Base-by-base conservation (phyloP, 2,888 invertebrate genomes). In the Furcula furcula region DNA sequence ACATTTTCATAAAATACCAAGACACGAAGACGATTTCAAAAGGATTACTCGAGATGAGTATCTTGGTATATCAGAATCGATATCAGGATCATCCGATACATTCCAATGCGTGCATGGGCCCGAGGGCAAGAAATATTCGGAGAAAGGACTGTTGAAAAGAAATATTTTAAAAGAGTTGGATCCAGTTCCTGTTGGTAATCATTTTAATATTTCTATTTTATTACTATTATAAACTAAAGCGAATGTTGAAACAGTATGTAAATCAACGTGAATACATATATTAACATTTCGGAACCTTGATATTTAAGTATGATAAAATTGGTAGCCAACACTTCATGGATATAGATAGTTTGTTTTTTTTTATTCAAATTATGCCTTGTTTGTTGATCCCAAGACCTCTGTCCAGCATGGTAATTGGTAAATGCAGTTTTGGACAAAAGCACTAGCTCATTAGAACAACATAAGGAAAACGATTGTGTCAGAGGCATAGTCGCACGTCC, bases 91-190 rank as follows among this genome's bases (percentile, higher is more conserved):
- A 1, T 65, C 77, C 0, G 64, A 66, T 2, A 65, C 73, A 0
- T 82, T 65, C 31, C 51, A 55, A 1, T 86, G 86, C 38, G 34
- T 67, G 0, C 78, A 84, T 33, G 73, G 72, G 0, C 46, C 63
- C 1, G 60, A 56, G 15, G 77, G 74, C 1, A 80, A 70, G 40
- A 33, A 47, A 9, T 81, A 82, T 40, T 61, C 76, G 0, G 46
- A 67, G n/a, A 65, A 74, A 33, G 70, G 64, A 7, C 51, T 68
- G 5, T 36, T 79, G 7, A 72, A 76, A 36, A 70, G 73, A 34
- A 73, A 73, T 34, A 23, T 84, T 0, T 7, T 58, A 2, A 83
- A 79, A 40, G 48, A 65, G 13, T 53, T 86, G 38, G 85, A 85
- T 44, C 72, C 73, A 1, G 42, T 70, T 26, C 54, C 50, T 12